A percentile compares a stretch with the other conserved stretches of the same genome.
These are phyloP conservation scores for Pherbina coryleti DNA, from an alignment of 2,888 invertebrate species.

Conservation along the genomic window DNA sequence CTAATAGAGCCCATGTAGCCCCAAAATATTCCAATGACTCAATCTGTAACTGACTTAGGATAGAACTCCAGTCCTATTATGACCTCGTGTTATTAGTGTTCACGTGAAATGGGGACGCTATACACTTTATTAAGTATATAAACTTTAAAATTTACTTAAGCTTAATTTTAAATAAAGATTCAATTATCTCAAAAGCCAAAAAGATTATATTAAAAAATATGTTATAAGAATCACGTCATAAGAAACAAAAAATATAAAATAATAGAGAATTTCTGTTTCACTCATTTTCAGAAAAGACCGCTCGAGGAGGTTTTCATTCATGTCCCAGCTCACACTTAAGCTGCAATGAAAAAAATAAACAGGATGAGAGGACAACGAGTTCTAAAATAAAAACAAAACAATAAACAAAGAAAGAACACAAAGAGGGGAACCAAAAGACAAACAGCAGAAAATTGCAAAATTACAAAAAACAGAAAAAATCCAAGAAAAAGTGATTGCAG, in stretches of 20 bases:
- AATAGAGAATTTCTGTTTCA: not conserved
- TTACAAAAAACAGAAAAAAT: not conserved
- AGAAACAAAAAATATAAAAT: not conserved
- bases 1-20: no score
- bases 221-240: no score
- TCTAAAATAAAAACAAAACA: not conserved
- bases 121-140: no score
- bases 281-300: conserved; percentile 31
- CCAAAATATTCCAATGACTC: no score
- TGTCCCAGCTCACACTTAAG: not conserved
- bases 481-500: conserved; percentile 11
- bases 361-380: conserved; percentile 12
- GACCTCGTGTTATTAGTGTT: no score
- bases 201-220: not conserved
- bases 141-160: no score
- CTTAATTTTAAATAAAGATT: no score
- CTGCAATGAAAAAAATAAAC: conserved; percentile 35
- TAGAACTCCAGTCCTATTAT: no score
- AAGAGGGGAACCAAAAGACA: not conserved
- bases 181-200: no score
- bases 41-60: no score
- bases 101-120: no score
- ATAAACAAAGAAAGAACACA: not conserved
- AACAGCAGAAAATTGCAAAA: conserved; percentile 6
- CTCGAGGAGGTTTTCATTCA: conserved; percentile 9